A percentile compares a stretch with the other conserved stretches of the same genome.
Conservation (phyloP, 2,113 vertebrate species). For the Plecturocebus donacophilus region DNA sequence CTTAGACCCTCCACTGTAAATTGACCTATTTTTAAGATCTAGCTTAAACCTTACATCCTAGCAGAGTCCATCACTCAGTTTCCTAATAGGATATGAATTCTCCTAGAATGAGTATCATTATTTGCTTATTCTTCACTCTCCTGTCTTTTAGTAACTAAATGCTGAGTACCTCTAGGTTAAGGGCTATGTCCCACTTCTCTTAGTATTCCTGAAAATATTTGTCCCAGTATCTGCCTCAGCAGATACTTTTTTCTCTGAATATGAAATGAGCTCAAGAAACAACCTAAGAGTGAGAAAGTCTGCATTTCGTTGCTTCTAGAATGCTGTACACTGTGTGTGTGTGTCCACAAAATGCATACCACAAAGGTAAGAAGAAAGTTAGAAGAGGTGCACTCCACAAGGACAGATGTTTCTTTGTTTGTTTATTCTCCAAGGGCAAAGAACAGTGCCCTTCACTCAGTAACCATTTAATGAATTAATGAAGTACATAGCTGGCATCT, state of each 20-base stretch:
- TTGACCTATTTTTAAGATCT: neutral
- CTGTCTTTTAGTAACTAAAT: neutral
- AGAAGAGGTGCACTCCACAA: neutral
- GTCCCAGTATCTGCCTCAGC: neutral
- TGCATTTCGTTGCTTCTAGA: neutral
- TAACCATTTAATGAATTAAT: neutral
- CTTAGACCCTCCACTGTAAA: neutral
- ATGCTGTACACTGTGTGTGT: neutral
- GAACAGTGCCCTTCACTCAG: neutral
- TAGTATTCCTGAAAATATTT: neutral
- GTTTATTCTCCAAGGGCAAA: neutral
- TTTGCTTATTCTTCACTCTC: neutral
- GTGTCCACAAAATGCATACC: neutral
- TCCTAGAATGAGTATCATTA: neutral
- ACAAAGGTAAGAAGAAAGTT: neutral
- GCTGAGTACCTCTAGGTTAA: neutral
- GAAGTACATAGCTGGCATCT: neutral
- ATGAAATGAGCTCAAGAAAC: neutral
- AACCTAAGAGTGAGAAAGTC: neutral
- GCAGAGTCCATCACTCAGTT: conserved; percentile 3
- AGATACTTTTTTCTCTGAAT: neutral
- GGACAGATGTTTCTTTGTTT: neutral
- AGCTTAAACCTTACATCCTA: neutral
- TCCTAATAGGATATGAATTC: neutral
- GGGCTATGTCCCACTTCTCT: neutral